Base-by-base conservation (phyloP, 2,797 vertebrate species). In the Pipistrellus pipistrellus region DNA sequence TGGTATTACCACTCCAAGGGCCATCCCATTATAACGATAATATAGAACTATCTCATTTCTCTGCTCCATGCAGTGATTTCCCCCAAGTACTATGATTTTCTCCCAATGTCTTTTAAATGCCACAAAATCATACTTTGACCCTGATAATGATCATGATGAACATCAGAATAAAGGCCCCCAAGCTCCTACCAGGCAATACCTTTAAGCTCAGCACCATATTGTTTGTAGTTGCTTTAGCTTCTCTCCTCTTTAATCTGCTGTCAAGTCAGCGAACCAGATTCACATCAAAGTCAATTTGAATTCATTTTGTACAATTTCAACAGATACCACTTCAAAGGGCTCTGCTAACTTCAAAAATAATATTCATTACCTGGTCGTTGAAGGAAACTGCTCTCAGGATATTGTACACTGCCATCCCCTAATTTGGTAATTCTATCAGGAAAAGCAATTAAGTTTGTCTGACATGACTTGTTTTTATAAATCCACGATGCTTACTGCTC, bases 381-480 rank as follows among this genome's bases (percentile, higher is more conserved):
- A 94, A 96, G 94, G 89, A 95, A 97, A 95, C 95, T 72, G 92
- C 94, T 97, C 96, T 97, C 87, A 84, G 94, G 94, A 95, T 96
- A 95, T 77, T 96, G 85, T 86, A 86, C 69, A 88, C 85, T 0
- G 48, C 95, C 96, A 93, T 69, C 78, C 90, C 85, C 90, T 97
- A 96, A 97, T 97, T 97, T 96, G 93, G 97, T 96, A 97, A 97
- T 97, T 97, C 95, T 96, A 97, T 97, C 97, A 97, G 96, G 96
- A 97, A 97, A 97, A 97, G 97, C 97, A 97, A 97, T 97, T 97
- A 97, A 97, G 95, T 97, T 96, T 97, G 97, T 95, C 95, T 97
- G 96, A 97, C 97, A 97, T 97, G 97, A 97, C 97, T 97, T 97
- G 97, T 97, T 97, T 97, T 97, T 95, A 97, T 97, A 97, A 97